Conservation (phyloP, 1,140 invertebrate genomes). For the Thaumetopoea pityocampa region DNA sequence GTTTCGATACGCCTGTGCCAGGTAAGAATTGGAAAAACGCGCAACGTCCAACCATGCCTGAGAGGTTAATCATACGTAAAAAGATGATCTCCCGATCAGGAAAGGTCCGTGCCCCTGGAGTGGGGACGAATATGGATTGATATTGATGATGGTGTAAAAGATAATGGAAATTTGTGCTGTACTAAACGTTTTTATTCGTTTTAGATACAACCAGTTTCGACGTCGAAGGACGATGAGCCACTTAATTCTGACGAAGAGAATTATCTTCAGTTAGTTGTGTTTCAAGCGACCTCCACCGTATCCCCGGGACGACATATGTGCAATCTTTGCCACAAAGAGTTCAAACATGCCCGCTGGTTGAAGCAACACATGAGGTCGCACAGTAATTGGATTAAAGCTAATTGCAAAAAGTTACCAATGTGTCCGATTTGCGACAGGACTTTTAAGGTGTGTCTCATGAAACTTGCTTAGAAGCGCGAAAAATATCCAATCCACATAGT, state of each 20-base stretch:
- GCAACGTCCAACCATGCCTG: too few relatives aligned
- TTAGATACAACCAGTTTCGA: slow-evolving; percentile 4
- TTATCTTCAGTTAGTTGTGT: slow-evolving; percentile 67
- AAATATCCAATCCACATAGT: too few relatives aligned
- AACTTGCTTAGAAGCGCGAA: too few relatives aligned
- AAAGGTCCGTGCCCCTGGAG: too few relatives aligned
- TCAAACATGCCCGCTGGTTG: slow-evolving; percentile 76
- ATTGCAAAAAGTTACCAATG: slow-evolving; percentile 79
- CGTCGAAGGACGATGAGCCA: slow-evolving; percentile 31
- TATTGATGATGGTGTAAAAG: too few relatives aligned
- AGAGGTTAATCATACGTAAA: too few relatives aligned
- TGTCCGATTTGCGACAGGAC: slow-evolving; percentile 77
- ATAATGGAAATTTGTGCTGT: too few relatives aligned
- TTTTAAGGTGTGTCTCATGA: slow-evolving; percentile 47
- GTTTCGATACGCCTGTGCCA: too few relatives aligned
- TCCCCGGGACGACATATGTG: slow-evolving; percentile 75
- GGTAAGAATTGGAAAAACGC: too few relatives aligned
- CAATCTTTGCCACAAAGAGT: slow-evolving; percentile 78
- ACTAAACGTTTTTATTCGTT: slow-evolving; percentile 1
- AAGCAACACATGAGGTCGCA: slow-evolving; percentile 78
- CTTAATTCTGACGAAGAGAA: slow-evolving; percentile 62
- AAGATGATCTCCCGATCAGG: too few relatives aligned
- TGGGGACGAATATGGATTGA: too few relatives aligned
- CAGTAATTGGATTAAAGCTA: slow-evolving; percentile 78
- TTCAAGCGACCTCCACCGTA: slow-evolving; percentile 63